Base-by-base conservation (phyloP, 1,140 invertebrate species). In the Ridgeia piscesae region DNA sequence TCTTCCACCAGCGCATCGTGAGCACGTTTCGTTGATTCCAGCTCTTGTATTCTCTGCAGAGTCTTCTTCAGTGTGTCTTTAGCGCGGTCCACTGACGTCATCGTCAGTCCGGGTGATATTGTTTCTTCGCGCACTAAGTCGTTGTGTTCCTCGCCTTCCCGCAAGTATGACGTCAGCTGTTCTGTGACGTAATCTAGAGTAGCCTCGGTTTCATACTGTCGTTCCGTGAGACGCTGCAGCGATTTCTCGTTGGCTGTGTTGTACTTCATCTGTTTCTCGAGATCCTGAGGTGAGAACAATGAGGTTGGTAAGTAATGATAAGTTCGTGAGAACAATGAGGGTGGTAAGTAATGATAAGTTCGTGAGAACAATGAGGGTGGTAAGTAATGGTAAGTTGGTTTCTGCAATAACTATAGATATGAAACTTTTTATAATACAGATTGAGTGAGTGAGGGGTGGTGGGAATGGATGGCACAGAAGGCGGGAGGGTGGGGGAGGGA, bases 181-280 rank as follows among this genome's bases (percentile, higher is more conserved):
- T 50, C 89, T 34, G 93, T 92, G 17, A 94, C 92, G 34, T 91
- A 91, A 42, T 92, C 90, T 9, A 94, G 92, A 27, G 91, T 91
- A 6, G 9, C 58, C 58, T 94, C 93, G 21, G 92, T 88, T 35
- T 50, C 50, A n/a, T 42, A 91, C 4, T 94, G 93, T 42, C 91
- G 92, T 88, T 94, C 92, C 31, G 92, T 93, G 1, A 92, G 91
- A 34, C 93, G 91, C 89, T 93, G 92, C 89, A 93, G 89, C 35
- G 92, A 92, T 88, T 92, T 93, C 89, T 94, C 94, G 92, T 93
- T 94, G 21, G 93, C 94, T 58, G 92, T 91, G 33, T 92, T 94
- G 89, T 92, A 94, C 2, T 90, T 77, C 77, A 94, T 91, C 89
- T 94, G 94, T 33, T 91, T 93, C 58, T 92, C 91, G 35, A 94